Evolutionary conservation across 2,888 invertebrate genomes (phyloP).

Genomic region (Zelleria hepariella): DNA sequence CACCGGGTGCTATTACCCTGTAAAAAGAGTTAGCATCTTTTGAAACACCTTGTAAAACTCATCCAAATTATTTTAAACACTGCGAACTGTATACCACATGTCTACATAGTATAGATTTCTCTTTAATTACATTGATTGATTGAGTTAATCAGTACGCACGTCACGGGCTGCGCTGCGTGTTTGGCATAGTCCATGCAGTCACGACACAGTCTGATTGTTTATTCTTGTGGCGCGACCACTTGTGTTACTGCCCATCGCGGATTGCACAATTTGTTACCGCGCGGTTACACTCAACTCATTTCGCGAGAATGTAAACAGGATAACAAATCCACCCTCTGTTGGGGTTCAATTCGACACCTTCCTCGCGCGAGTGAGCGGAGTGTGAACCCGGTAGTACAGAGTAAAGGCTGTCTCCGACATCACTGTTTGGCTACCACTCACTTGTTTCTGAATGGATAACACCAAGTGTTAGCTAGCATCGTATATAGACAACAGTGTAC

Average conservation of each 20-base stretch:
- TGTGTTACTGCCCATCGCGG: background rate
- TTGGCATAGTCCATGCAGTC: background rate
- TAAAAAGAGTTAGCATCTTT: no score
- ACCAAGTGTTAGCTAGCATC: conserved; percentile 42
- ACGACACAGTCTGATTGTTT: background rate
- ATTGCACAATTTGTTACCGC: no score
- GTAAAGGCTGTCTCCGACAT: conserved; percentile 49
- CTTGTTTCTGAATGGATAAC: conserved; percentile 32
- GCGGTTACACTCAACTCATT: no score
- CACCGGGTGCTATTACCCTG: no score
- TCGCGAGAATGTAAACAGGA: no score
- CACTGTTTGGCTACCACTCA: conserved; percentile 35
- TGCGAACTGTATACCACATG: no score
- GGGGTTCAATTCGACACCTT: background rate
- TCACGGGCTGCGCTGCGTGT: background rate
- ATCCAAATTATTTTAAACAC: no score
- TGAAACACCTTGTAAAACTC: no score
- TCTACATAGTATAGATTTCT: background rate
- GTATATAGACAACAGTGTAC: background rate
- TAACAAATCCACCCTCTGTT: no score
- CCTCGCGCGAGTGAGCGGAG: background rate
- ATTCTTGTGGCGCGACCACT: background rate
- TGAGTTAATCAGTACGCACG: background rate
- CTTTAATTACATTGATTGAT: background rate
- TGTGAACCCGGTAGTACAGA: background rate